Evolutionary conservation across 2,797 vertebrate genomes (phyloP), one percentile per base, ranked within the genome.

Genomic region (Dipus sagitta): DNA sequence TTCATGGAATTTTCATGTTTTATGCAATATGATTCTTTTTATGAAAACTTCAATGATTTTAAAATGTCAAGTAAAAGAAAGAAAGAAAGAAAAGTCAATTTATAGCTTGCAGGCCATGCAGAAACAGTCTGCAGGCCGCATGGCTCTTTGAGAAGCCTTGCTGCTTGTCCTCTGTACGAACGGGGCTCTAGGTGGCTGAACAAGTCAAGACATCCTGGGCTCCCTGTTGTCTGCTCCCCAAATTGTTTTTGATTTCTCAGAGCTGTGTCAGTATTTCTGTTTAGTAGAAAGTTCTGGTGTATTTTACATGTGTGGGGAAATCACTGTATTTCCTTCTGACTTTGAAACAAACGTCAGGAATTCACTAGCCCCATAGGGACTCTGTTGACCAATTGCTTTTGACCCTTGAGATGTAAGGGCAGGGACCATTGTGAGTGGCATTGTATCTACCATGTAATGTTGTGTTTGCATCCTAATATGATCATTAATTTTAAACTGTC

Each of bases 401-500:
- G 24, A 30, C 28, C 62, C 23, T 88, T 93, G 95, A 94, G 88
- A 52, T 14, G 81, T 89, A 8, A 47, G 81, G 76, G 88, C 8
- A 0, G 23, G 21, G 9, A 8, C 13, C 24, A 7, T 70, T 4
- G 0, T 3, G 77, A 38, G 78, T n/a, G 70, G 68, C 18, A 2
- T 30, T 1, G 14, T 4, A 11, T 34, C 79, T 7, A 0, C 54
- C 0, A 13, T 15, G 32, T 17, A 2, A 6, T 2, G 30, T 94
- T 95, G 78, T 85, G 88, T 91, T 65, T 95, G 97, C 95, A 90
- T 78, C 26, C 93, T 96, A 78, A 91, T 90, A 80, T 4, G 1
- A 1, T 5, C 14, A 1, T 82, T 11, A 90, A 67, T 96, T 95
- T 92, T 90, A 95, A 97, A 97, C 97, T 88, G 93, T 97, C 96